Conservation (phyloP, 2,797 vertebrate species). For the Sebastes hubbsi region DNA sequence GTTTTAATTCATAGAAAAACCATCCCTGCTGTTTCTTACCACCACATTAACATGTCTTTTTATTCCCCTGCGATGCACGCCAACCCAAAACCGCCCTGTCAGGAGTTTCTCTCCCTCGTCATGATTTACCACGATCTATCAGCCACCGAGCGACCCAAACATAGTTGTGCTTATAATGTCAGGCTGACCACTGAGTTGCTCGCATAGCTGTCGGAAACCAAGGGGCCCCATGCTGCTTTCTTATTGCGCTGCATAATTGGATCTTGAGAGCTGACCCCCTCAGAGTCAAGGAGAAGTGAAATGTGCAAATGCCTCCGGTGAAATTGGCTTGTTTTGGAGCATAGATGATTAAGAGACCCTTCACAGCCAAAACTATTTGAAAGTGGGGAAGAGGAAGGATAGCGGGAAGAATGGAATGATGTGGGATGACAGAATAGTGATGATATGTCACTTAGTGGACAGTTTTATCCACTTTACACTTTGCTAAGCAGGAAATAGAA, state of each 20-base stretch:
- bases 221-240: constrained; percentile 7
- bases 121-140: constrained; percentile 49
- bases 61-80: not conserved
- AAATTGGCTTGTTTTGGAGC: not conserved
- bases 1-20: constrained; percentile 46
- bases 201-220: constrained; percentile 35
- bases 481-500: not conserved
- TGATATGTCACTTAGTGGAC: not conserved
- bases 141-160: constrained; percentile 38
- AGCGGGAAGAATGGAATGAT: constrained; percentile 1
- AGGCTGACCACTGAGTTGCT: constrained; percentile 41
- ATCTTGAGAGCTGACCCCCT: constrained; percentile 8
- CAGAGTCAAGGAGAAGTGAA: constrained; percentile 14
- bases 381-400: not conserved
- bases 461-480: not conserved
- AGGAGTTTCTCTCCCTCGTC: constrained; percentile 14
- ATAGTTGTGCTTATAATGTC: constrained; percentile 28
- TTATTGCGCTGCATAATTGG: constrained; percentile 17
- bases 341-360: not conserved
- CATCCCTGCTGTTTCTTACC: constrained; percentile 24
- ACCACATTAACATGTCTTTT: constrained; percentile 41
- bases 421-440: not conserved
- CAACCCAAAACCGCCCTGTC: constrained; percentile 46
- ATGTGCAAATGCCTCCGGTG: not conserved
- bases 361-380: not conserved